Percentiles rank a stretch among this genome's conserved stretches.
These are phyloP conservation scores for Caenorhabditis imperialis DNA, from an alignment of 2,888 invertebrate genomes.

Conservation along the genomic window DNA sequence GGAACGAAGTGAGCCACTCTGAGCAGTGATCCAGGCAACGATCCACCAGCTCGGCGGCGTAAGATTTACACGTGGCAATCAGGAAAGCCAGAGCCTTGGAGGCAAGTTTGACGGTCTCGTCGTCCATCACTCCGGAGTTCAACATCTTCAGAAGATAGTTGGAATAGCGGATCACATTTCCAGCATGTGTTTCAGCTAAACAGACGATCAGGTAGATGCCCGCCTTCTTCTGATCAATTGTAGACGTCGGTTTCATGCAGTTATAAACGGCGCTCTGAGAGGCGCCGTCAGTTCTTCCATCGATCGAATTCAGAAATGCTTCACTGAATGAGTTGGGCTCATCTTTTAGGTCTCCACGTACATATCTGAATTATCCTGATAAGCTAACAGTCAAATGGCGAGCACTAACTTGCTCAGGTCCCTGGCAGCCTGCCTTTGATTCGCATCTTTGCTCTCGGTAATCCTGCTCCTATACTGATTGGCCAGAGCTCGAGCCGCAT, in stretches of 20 bases:
- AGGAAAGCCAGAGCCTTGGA: slow-evolving; percentile 94
- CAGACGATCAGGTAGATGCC: slow-evolving; percentile 68
- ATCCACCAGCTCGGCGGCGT: slow-evolving; percentile 96
- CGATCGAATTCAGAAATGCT: slow-evolving; percentile 56
- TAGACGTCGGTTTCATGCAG: slow-evolving; percentile 27
- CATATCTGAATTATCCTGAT: slow-evolving; percentile 51
- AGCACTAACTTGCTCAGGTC: slow-evolving; percentile 41
- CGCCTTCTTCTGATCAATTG: slow-evolving; percentile 49
- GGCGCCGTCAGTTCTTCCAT: slow-evolving; percentile 46
- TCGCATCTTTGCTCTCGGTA: slow-evolving; percentile 25
- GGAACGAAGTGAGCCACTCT: slow-evolving; percentile 88
- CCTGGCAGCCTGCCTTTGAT: slow-evolving; percentile 35
- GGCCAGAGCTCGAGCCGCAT: slow-evolving; percentile 40
- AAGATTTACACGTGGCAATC: slow-evolving; percentile 86
- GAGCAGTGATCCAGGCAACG: slow-evolving; percentile 95
- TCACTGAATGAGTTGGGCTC: slow-evolving; percentile 52
- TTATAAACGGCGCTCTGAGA: slow-evolving; percentile 50
- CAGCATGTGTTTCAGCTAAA: slow-evolving; percentile 56
- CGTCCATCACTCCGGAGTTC: slow-evolving; percentile 54
- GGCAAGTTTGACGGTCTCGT: slow-evolving; percentile 91
- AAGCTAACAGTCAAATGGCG: neutral
- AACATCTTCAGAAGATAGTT: slow-evolving; percentile 61
- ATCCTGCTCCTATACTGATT: slow-evolving; percentile 28
- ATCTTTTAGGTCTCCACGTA: slow-evolving; percentile 60
- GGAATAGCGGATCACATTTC: slow-evolving; percentile 55